Conservation (phyloP, 2,113 vertebrate genomes). For the Corvus hawaiiensis region DNA sequence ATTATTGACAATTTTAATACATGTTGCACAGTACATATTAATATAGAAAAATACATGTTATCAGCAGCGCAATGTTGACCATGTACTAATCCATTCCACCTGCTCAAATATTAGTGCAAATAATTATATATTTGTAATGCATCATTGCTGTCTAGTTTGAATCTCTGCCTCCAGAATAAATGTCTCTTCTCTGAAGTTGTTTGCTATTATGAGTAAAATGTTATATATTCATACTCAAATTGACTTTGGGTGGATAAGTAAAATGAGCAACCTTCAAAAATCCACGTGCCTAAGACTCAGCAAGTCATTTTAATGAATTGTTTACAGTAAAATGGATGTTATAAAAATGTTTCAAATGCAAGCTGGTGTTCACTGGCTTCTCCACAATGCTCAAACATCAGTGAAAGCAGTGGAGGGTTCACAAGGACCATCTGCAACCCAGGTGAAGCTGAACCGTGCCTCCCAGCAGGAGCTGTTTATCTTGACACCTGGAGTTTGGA, state of each 20-base stretch:
- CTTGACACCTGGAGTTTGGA: not conserved
- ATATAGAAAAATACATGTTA: slow-evolving; percentile 81
- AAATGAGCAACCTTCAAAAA: slow-evolving; percentile 66
- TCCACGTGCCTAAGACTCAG: slow-evolving; percentile 62
- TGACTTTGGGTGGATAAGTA: slow-evolving; percentile 70
- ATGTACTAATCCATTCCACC: slow-evolving; percentile 98
- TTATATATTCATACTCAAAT: slow-evolving; percentile 73
- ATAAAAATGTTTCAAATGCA: slow-evolving; percentile 12
- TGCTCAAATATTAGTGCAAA: slow-evolving; percentile 95
- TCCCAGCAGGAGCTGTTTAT: not conserved
- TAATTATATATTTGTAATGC: slow-evolving; percentile 86
- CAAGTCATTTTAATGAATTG: slow-evolving; percentile 63
- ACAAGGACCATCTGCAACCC: not conserved
- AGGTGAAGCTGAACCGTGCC: not conserved
- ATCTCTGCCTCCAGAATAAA: slow-evolving; percentile 73
- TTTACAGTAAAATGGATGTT: slow-evolving; percentile 35
- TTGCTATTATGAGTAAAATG: slow-evolving; percentile 70
- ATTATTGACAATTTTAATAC: slow-evolving; percentile 82
- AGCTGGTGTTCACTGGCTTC: not conserved
- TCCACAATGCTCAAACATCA: not conserved
- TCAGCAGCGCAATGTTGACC: slow-evolving; percentile 89
- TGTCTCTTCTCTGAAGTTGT: slow-evolving; percentile 71
- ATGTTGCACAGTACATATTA: slow-evolving; percentile 84
- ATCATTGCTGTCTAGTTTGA: slow-evolving; percentile 75
- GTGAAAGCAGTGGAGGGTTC: not conserved